Evolutionary conservation across 2,888 invertebrate species (phyloP), one percentile per base, ranked within the genome.

Genomic region (Gymnocheta viridis): DNA sequence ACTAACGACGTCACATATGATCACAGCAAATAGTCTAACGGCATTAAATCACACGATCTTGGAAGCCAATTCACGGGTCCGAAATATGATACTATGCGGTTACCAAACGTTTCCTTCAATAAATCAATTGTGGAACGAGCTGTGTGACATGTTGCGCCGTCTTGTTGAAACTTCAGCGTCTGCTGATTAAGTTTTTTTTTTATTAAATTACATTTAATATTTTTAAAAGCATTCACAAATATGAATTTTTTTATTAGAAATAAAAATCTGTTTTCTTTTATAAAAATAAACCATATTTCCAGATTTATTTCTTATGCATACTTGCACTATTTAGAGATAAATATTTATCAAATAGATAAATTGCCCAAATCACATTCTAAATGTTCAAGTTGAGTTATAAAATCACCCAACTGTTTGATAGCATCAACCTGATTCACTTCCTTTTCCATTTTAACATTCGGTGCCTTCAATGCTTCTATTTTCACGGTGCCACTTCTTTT

Each of bases 401-500:
- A 93, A 90, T 95, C 95, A 4, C 94, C 94, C 56, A 97, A 93
- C 88, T 94, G 93, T 88, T 95, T 95, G 41, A 95, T 95, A 0
- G 94, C 92, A 86, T 95, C 94, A 6, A 95, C 95, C 92, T 95
- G 94, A 91, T 97, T 97, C 47, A 97, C 96, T 88, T 92, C 93
- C 89, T 95, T 96, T 91, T 97, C 97, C 88, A 98, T 92, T 49
- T 94, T 94, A 66, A 93, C 93, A 22, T 93, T 93, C 0, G 96
- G 96, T 22, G 94, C 94, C 86, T 93, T 92, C 69, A 97, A 94
- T 78, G 93, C 93, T 72, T 93, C 93, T 19, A 97, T 92, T 58
- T 94, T 92, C 85, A 97, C 94, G 12, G 93, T 93, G 0, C 97
- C 97, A 3, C 97, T 97, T 60, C 97, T 93, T 89, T 95, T 94